Evolutionary conservation across 2,797 vertebrate species (phyloP).

Genomic region (Peromyscus nudipes): DNA sequence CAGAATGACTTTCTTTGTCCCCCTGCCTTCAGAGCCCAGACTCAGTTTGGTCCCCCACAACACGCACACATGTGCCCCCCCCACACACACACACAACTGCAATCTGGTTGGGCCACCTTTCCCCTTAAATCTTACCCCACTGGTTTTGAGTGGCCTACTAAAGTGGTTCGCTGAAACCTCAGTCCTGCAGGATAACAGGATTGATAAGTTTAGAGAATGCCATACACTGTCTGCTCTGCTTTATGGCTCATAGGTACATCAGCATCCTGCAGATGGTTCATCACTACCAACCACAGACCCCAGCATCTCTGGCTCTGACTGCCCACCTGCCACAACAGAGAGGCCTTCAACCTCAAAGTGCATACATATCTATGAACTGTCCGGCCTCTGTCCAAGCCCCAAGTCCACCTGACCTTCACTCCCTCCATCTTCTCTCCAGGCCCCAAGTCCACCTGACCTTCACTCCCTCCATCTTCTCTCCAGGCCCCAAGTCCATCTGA

Average conservation of each 20-base stretch:
- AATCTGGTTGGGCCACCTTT: background rate
- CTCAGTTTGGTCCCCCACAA: background rate
- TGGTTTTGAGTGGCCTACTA: background rate
- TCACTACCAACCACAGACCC: background rate
- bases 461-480: background rate
- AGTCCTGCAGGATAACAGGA: background rate
- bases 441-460: no score
- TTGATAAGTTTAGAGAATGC: background rate
- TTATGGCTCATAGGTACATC: no score
- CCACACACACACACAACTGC: background rate
- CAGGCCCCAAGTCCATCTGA: no score
- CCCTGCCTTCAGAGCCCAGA: background rate
- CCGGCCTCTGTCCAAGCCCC: no score
- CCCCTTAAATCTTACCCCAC: background rate
- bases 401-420: no score
- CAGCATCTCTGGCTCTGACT: background rate
- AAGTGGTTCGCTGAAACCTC: background rate
- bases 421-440: background rate
- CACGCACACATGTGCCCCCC: background rate
- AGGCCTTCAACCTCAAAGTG: background rate
- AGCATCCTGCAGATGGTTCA: background rate
- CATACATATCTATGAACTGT: background rate
- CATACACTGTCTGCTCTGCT: no score
- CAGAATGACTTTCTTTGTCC: background rate
- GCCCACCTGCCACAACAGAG: background rate